Evolutionary conservation across 2,113 vertebrate genomes (phyloP), one percentile per base, ranked within the genome.

Genomic region (Thamnophis sirtalis): DNA sequence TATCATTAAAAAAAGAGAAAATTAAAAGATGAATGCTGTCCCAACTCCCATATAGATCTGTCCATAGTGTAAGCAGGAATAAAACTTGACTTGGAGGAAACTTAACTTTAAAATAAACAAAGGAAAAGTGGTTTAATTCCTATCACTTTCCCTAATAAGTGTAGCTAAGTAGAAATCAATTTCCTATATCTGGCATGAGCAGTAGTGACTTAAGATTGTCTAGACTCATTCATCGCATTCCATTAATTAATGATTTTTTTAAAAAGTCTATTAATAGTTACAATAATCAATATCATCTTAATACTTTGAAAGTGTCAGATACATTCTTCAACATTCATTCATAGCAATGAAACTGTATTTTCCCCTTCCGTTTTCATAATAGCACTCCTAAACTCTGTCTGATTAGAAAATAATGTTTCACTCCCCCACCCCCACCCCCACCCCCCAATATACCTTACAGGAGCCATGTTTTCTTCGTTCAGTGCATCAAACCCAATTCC

Each of bases 401-500:
- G 24, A 17, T 19, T 38, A 53, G 4, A 51, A 89, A n/a, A 51
- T n/a, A 89, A 60, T 33, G 48, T 48, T 26, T 68, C 6, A 38
- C 33, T 6, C 0, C 10, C 15, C 38, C 43, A 10, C 13, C 53
- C 4, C n/a, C n/a, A n/a, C n/a, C n/a, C n/a, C n/a, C n/a, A n/a
- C n/a, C n/a, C n/a, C n/a, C 84, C 2, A 26, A 73, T 90, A 54
- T 95, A 6, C 86, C 88, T 94, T 88, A 5, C 94, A 99, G 98
- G 94, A 98, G 98, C 95, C 98, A 97, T 73, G 93, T 97, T 48
- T 98, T 96, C 54, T 98, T 98, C 89, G 96, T 99, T 93, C 97
- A 97, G 9, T 99, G 99, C 94, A 97, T 99, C 96, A 97, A 96
- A 88, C 98, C 98, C 91, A 99, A 98, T 93, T 97, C 96, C 4